Evolutionary conservation across 2,797 vertebrate species (phyloP), one percentile per base, ranked within the genome.

Genomic region (Molothrus aeneus): DNA sequence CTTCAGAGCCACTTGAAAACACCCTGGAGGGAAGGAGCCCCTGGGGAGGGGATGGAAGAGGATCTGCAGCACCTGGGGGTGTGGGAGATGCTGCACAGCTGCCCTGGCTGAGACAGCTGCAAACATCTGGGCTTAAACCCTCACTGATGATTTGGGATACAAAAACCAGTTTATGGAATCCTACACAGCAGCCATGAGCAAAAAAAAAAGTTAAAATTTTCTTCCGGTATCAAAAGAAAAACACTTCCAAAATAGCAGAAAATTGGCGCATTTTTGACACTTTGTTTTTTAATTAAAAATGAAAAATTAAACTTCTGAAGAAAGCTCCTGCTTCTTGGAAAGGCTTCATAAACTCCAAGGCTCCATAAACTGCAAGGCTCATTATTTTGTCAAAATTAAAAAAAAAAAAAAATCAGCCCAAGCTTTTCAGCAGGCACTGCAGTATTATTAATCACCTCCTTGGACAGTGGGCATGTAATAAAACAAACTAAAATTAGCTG

Each of bases 401-500:
- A 51, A 72, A n/a, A 47, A n/a, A 75, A n/a, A 56, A 45, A 68
- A 34, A 21, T 47, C 71, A 86, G 38, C 42, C 57, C 34, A 59
- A 88, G 83, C 31, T 82, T 81, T 97, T 69, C 93, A 92, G 68
- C 74, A 90, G 83, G 83, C 66, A 26, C 54, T 84, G 64, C 36
- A 79, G 51, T 29, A 8, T 92, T 95, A 96, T 97, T 88, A 95
- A 95, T 96, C 90, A 94, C 71, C 53, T 66, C 68, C 83, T 93
- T 95, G 93, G 90, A 88, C 92, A 82, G 64, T 73, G 77, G 69
- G n/a, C 63, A 31, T 85, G 91, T 57, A 95, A 94, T 93, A 94
- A 97, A 95, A 82, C 95, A 97, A 95, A 90, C 84, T 77, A 82
- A 94, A 96, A 96, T 92, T 93, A 91, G 64, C 29, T 47, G 19